Base-by-base conservation (phyloP, 1,140 invertebrate species). In the Bombus breviceps region DNA sequence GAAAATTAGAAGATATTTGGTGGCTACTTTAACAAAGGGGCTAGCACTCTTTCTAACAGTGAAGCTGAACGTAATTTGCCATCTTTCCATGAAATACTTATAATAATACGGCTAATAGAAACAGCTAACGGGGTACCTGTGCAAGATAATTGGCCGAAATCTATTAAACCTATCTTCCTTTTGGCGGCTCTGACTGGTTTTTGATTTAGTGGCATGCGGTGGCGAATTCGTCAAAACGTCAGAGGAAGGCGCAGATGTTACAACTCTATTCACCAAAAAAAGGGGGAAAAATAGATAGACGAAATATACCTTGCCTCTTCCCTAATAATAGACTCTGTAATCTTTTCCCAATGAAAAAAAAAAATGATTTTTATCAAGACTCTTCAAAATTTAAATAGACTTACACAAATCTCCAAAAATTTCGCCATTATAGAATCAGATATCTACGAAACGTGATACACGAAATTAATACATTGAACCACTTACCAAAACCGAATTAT, bases 81-180 rank as follows among this genome's bases (percentile, higher is more conserved):
- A 53, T 22, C 25, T 28, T 59, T 87, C 71, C 47, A 53, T n/a
- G 43, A 62, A 75, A 90, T 81, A 41, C 78, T 87, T 85, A 87
- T 85, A 84, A 86, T 89, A 87, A 88, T 83, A 79, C 25, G 43
- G 41, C 76, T 93, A 93, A 93, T 93, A 93, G 92, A 92, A 93
- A 93, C 90, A 93, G 86, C 76, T 92, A 91, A 92, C 89, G 81
- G 90, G 84, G 76, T 90, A 88, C 78, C 85, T 86, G 72, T 72
- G 72, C 77, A 79, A 79, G 86, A 94, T 94, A 94, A 94, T 94
- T 92, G 92, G 85, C 76, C 78, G 88, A 92, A 93, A 93, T 93
- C 92, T 93, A 93, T 93, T 93, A 94, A 88, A 91, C 81, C 86
- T 79, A 75, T 74, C 85, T 75, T 72, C 81, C 86, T 71, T 74